phyloP scores from a whole-genome alignment of 2,888 invertebrate species.

The Podotricha telesiphe region DNA sequence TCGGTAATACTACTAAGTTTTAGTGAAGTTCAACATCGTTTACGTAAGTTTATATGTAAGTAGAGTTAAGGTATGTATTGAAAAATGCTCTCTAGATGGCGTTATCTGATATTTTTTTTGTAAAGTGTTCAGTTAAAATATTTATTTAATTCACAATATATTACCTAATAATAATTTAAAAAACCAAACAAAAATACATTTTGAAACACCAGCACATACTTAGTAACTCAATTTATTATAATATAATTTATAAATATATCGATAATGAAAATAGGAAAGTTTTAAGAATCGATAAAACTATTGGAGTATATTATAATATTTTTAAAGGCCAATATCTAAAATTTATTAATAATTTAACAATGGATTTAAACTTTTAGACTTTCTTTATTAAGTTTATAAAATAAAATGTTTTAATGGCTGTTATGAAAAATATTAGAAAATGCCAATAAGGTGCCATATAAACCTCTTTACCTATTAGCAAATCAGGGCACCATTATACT shows the following conservation, averaged over 20 bases:
- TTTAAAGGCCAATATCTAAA: no score
- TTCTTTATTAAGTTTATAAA: neutral
- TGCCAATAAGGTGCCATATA: constrained; percentile 24
- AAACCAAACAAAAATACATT: no score
- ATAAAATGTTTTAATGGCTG: neutral
- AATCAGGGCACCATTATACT: constrained; percentile 24
- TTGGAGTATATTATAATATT: no score
- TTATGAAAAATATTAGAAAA: constrained; percentile 21
- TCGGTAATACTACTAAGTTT: neutral
- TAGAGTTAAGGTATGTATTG: neutral
- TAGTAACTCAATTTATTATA: no score
- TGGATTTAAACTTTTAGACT: no score
- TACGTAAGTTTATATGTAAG: neutral
- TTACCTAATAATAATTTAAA: neutral
- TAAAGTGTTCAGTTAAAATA: neutral
- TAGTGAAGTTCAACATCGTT: neutral
- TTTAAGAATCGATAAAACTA: no score
- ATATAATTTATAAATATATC: no score
- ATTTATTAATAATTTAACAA: no score
- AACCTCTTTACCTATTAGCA: constrained; percentile 38
- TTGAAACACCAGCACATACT: no score
- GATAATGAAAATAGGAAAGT: no score
- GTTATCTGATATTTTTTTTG: neutral
- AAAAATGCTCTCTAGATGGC: constrained; percentile 23
- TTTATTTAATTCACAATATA: neutral